These are phyloP conservation scores for Pomacea maculata DNA, from an alignment of 1,140 invertebrate species.

Conservation along the genomic window DNA sequence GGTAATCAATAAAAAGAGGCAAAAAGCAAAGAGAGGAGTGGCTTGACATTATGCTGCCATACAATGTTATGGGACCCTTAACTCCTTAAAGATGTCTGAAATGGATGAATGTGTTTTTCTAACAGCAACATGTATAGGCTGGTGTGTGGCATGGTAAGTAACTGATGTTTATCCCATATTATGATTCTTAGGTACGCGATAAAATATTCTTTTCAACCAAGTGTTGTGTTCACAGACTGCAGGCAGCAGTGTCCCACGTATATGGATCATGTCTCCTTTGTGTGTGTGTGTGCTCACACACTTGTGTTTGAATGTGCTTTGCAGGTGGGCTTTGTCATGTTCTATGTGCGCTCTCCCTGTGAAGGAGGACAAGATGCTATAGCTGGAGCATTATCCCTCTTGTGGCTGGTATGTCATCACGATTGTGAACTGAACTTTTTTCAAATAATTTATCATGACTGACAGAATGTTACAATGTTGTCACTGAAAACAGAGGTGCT, in stretches of 20 bases:
- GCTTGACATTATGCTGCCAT: too few relatives aligned
- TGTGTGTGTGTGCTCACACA: neutral
- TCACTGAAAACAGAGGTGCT: neutral
- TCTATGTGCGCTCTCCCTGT: conserved; percentile 94
- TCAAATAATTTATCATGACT: neutral
- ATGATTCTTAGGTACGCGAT: too few relatives aligned
- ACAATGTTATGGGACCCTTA: too few relatives aligned
- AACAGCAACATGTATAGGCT: too few relatives aligned
- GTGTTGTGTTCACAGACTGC: too few relatives aligned
- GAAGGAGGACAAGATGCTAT: conserved; percentile 94
- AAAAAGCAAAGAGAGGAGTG: too few relatives aligned
- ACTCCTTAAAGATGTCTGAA: too few relatives aligned
- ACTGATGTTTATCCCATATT: too few relatives aligned
- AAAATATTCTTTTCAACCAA: too few relatives aligned
- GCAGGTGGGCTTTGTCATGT: conserved; percentile 96
- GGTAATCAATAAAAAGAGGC: neutral
- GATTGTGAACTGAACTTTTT: neutral
- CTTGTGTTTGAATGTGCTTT: conserved; percentile 31
- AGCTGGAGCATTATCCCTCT: conserved; percentile 89
- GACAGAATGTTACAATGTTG: neutral
- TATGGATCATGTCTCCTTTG: neutral
- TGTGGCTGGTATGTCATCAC: conserved; percentile 87
- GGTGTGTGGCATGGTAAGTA: too few relatives aligned
- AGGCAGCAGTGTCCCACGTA: too few relatives aligned
- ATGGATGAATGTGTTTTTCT: too few relatives aligned